A percentile compares a stretch with the other conserved stretches of the same genome.
Evolutionary conservation across 2,797 vertebrate species (phyloP).

Genomic region (Poecilia picta): DNA sequence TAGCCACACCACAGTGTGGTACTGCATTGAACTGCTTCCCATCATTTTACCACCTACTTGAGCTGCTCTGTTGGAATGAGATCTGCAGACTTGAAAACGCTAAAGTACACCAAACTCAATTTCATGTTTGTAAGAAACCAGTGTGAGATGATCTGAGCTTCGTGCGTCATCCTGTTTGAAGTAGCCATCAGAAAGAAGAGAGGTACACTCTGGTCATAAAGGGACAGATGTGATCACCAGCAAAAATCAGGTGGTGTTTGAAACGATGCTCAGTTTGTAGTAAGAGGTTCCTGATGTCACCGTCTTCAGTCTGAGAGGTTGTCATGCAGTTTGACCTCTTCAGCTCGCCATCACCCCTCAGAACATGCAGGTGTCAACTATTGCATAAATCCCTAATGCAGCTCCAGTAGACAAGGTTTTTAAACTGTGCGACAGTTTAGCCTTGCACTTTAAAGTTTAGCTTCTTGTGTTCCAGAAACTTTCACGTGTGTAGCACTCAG

Average conservation of each 20-base stretch:
- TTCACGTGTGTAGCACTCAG: not conserved
- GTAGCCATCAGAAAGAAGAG: conserved; percentile 62
- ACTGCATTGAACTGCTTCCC: not conserved
- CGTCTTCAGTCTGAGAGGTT: not conserved
- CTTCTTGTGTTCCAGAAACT: not conserved
- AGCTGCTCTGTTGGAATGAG: not conserved
- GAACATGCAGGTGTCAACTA: not conserved
- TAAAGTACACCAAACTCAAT: not conserved
- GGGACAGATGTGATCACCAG: not conserved
- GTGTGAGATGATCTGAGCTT: conserved; percentile 14
- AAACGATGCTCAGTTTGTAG: not conserved
- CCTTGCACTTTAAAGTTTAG: not conserved
- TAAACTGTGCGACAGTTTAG: not conserved
- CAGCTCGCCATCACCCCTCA: not conserved
- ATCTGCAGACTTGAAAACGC: not conserved
- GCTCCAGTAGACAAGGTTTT: not conserved
- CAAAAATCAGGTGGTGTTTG: not conserved
- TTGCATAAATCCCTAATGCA: not conserved
- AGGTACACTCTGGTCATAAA: too few species aligned
- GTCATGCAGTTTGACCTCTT: not conserved
- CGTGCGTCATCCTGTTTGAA: conserved; percentile 35
- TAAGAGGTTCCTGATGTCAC: not conserved
- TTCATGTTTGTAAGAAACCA: not conserved
- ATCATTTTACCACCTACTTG: not conserved
- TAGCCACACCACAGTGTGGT: not conserved